Conservation (phyloP, 2,113 vertebrate genomes). For the Archocentrus centrarchus region DNA sequence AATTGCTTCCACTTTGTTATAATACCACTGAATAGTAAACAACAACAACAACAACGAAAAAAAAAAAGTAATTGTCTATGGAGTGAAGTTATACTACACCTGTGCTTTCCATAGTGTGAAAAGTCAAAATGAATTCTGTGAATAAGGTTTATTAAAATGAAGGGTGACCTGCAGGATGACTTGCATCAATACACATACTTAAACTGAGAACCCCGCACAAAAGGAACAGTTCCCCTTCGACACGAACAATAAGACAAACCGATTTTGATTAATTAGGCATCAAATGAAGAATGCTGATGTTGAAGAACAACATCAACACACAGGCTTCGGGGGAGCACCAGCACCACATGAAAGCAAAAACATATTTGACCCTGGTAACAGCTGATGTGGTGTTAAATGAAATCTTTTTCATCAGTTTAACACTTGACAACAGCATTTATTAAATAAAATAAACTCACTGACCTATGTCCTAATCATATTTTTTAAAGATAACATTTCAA, state of each 20-base stretch:
- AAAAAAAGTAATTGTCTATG: neutral
- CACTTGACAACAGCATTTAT: neutral
- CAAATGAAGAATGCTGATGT: neutral
- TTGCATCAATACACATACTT: neutral
- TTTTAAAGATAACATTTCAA: neutral
- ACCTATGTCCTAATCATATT: neutral
- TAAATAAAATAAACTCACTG: neutral
- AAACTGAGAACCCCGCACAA: neutral
- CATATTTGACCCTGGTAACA: neutral
- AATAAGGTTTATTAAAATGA: neutral
- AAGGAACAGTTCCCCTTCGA: neutral
- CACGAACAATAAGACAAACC: neutral
- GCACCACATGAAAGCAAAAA: neutral
- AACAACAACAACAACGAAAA: neutral
- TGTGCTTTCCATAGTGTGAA: neutral
- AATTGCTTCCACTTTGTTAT: too few species aligned
- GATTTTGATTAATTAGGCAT: neutral
- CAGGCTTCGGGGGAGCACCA: neutral
- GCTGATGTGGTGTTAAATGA: neutral
- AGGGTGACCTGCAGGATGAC: too few species aligned
- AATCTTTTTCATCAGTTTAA: neutral
- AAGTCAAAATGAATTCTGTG: neutral
- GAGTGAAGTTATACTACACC: neutral
- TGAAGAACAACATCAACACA: neutral
- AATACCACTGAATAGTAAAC: too few species aligned